Percentiles rank a stretch among this genome's conserved stretches.
Evolutionary conservation across 2,113 vertebrate genomes (phyloP).

Genomic region (Oenanthe melanoleuca): DNA sequence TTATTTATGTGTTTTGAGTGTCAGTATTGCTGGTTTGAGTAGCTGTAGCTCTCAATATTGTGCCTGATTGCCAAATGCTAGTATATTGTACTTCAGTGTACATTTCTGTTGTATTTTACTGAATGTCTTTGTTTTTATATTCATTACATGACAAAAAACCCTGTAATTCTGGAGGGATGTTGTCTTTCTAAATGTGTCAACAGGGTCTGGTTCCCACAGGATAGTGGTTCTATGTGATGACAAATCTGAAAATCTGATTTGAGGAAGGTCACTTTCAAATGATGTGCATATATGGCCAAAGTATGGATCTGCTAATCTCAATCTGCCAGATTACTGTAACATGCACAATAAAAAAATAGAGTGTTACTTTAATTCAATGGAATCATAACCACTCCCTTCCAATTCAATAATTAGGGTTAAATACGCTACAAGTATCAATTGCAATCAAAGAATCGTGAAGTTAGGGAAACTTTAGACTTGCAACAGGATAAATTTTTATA

Average conservation of each 20-base stretch:
- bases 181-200: neutral
- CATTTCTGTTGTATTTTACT: neutral
- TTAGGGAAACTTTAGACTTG: neutral
- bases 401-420: neutral
- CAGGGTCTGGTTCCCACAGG: neutral
- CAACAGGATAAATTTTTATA: neutral
- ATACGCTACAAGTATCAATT: neutral
- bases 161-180: neutral
- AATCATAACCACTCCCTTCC: neutral
- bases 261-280: neutral
- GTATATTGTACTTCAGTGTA: neutral
- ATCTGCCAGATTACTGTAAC: neutral
- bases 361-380: neutral
- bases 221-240: neutral
- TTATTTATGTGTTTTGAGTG: neutral
- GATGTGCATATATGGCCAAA: neutral
- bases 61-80: neutral
- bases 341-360: neutral
- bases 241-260: neutral
- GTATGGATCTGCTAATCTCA: neutral
- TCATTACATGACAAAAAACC: neutral
- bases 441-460: neutral
- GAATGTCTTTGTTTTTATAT: neutral
- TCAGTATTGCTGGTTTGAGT: neutral
- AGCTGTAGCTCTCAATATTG: neutral